Evolutionary conservation across 2,888 invertebrate species (phyloP).

Genomic region (Eupithecia tripunctaria): DNA sequence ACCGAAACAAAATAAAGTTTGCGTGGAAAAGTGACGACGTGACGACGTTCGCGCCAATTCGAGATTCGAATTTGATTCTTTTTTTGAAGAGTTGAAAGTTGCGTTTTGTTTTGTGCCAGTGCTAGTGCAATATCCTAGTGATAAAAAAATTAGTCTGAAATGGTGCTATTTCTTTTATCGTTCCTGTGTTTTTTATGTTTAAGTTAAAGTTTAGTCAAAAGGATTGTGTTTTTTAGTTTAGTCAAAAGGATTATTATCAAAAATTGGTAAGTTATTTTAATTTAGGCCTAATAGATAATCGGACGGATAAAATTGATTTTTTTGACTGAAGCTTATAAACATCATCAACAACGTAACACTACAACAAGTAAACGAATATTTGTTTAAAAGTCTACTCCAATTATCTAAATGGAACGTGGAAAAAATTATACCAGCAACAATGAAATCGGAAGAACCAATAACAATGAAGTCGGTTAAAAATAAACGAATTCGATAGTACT

Average conservation of each 20-base stretch:
- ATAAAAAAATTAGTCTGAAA: slow-evolving; percentile 34
- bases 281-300: neutral
- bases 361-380: too few relatives aligned
- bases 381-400: too few relatives aligned
- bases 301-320: too few relatives aligned
- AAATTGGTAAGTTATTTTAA: slow-evolving; percentile 45
- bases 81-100: slow-evolving; percentile 16
- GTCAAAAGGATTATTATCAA: slow-evolving; percentile 14
- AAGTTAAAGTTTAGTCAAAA: slow-evolving; percentile 6
- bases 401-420: too few relatives aligned
- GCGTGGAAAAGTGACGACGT: neutral
- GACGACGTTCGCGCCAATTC: slow-evolving; percentile 59
- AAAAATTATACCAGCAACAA: too few relatives aligned
- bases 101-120: slow-evolving; percentile 28
- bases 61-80: slow-evolving; percentile 53
- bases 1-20: slow-evolving; percentile 10
- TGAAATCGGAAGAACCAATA: too few relatives aligned
- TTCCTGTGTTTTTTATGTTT: neutral
- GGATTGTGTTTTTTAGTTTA: slow-evolving; percentile 9
- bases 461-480: too few relatives aligned
- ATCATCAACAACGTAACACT: too few relatives aligned
- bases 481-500: too few relatives aligned
- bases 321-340: too few relatives aligned
- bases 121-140: slow-evolving; percentile 53
- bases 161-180: slow-evolving; percentile 29